Evolutionary conservation across 2,888 invertebrate species (phyloP).

Genomic region (Azorinus chamasolen): DNA sequence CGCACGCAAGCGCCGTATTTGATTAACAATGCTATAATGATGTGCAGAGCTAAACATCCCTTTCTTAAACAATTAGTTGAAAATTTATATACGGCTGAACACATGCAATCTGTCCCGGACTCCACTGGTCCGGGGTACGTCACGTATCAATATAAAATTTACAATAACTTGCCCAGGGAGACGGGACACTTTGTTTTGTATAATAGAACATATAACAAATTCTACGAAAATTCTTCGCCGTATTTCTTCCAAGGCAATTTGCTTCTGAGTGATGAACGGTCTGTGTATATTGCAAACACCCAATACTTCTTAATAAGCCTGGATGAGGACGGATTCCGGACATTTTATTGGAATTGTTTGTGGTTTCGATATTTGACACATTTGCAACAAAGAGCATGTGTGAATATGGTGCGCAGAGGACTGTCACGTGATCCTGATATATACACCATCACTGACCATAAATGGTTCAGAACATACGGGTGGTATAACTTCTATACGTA

Average conservation of each 20-base stretch:
- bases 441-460: conserved; percentile 16
- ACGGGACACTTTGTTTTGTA: conserved; percentile 3
- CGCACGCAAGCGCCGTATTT: conserved; percentile 8
- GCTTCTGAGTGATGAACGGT: conserved; percentile 9
- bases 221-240: conserved; percentile 12
- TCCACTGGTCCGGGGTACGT: conserved; percentile 22
- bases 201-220: background rate
- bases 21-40: conserved; percentile 25
- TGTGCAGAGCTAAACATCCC: conserved; percentile 32
- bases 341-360: conserved; percentile 7
- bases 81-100: conserved; percentile 1
- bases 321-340: conserved; percentile 9
- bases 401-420: conserved; percentile 8
- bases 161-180: conserved; percentile 17
- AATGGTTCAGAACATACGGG: conserved; percentile 11
- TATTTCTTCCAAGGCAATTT: conserved; percentile 22
- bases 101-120: background rate
- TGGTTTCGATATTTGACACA: background rate
- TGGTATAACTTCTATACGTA: conserved; percentile 9
- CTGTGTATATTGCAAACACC: conserved; percentile 37
- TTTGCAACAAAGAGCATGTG: conserved; percentile 21
- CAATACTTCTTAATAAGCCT: conserved; percentile 22
- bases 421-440: background rate
- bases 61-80: conserved; percentile 27
- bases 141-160: conserved; percentile 15